These are phyloP conservation scores for Sinocyclocheilus maitianheensis DNA, from an alignment of 2,113 vertebrate species.

Conservation along the genomic window DNA sequence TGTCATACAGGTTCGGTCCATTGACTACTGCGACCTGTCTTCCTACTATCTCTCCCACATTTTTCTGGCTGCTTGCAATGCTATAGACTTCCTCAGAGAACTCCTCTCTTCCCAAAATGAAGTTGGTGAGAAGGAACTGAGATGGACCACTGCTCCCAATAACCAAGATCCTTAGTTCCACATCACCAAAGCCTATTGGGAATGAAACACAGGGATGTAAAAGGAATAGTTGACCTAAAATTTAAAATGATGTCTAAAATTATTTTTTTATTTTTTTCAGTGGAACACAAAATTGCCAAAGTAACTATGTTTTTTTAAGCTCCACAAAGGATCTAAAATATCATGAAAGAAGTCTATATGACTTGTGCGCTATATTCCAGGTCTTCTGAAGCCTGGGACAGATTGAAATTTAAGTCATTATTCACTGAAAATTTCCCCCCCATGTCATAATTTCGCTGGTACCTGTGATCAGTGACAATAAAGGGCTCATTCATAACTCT, in stretches of 20 bases:
- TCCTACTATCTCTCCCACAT: slow-evolving; percentile 65
- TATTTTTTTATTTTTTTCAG: no score
- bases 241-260: no score
- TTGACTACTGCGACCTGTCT: slow-evolving; percentile 70
- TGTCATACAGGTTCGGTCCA: slow-evolving; percentile 75
- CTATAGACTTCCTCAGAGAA: slow-evolving; percentile 63
- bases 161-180: slow-evolving; percentile 71
- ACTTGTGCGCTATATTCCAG: not conserved
- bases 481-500: no score
- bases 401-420: not conserved
- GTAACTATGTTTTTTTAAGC: no score
- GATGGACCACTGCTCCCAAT: slow-evolving; percentile 70
- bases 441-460: no score
- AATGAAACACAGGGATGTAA: not conserved
- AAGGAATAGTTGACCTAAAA: not conserved
- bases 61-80: slow-evolving; percentile 67
- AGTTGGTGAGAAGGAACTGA: slow-evolving; percentile 72
- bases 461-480: no score
- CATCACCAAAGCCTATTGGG: slow-evolving; percentile 55
- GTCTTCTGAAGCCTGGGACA: not conserved
- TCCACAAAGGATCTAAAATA: not conserved
- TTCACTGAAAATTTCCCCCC: not conserved
- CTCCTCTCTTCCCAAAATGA: slow-evolving; percentile 69
- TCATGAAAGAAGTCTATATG: not conserved
- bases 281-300: no score